phyloP scores from a whole-genome alignment of 2,113 vertebrate species.

The Rhadina sibilatrix region DNA sequence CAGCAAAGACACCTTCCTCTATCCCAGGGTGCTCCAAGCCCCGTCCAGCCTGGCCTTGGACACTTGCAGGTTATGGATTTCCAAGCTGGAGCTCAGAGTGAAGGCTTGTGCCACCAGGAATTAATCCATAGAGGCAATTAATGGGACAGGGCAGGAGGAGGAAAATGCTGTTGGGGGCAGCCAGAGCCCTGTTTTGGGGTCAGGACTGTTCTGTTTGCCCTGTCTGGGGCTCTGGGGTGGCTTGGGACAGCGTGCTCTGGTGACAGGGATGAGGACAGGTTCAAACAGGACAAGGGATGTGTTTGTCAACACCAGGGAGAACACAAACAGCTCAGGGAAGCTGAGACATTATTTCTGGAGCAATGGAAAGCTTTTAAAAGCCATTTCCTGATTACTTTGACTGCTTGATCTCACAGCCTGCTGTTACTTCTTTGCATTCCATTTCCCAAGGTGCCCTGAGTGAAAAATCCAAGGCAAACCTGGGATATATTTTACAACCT shows the following conservation, averaged over 20 bases:
- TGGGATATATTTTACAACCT: not conserved
- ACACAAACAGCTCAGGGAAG: not conserved
- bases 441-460: not conserved
- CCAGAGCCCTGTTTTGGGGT: not conserved
- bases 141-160: not conserved
- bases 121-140: not conserved
- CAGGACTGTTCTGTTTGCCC: not conserved
- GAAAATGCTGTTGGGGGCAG: not conserved
- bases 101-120: not conserved
- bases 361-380: not conserved
- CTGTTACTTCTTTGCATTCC: not conserved
- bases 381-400: not conserved
- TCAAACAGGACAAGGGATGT: not conserved
- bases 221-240: not conserved
- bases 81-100: not conserved
- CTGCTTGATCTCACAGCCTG: not conserved
- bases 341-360: not conserved
- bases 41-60: not conserved
- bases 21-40: not conserved
- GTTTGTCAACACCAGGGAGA: not conserved
- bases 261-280: not conserved
- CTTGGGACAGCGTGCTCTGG: fast-evolving
- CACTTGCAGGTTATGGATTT: not conserved
- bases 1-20: not conserved
- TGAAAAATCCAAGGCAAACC: not conserved